Conservation (phyloP, 1,140 invertebrate species). For the Hydropsyche tenuis region DNA sequence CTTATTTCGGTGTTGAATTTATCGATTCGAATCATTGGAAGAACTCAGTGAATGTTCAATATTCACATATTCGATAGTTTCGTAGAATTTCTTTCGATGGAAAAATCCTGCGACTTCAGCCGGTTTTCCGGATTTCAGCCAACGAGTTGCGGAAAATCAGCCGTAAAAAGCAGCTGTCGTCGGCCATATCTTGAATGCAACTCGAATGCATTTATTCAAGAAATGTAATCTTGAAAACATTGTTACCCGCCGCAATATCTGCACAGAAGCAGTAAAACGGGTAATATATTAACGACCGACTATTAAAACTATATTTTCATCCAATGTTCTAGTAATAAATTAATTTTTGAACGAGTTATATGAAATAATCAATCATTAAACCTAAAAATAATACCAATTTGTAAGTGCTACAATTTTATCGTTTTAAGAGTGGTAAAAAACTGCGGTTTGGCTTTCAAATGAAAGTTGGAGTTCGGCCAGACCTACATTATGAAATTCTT, state of each 20-base stretch:
- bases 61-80: too few species aligned
- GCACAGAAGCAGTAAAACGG: not conserved
- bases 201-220: conserved; percentile 9
- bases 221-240: conserved; percentile 13
- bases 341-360: too few species aligned
- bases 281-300: not conserved
- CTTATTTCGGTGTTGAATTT: too few species aligned
- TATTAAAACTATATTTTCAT: too few species aligned
- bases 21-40: too few species aligned
- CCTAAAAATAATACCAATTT: too few species aligned
- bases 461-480: not conserved
- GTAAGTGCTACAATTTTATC: too few species aligned
- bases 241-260: conserved; percentile 26
- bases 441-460: not conserved
- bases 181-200: not conserved
- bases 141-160: not conserved
- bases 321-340: too few species aligned
- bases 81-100: not conserved
- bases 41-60: too few species aligned
- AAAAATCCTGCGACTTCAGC: conserved; percentile 4
- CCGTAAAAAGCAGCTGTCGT: conserved; percentile 26
- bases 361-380: too few species aligned
- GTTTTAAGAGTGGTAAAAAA: too few species aligned
- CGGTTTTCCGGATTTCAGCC: not conserved
- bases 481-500: not conserved